Evolutionary conservation across 2,888 invertebrate species (phyloP).

Genomic region (Tricholauxania praeusta): DNA sequence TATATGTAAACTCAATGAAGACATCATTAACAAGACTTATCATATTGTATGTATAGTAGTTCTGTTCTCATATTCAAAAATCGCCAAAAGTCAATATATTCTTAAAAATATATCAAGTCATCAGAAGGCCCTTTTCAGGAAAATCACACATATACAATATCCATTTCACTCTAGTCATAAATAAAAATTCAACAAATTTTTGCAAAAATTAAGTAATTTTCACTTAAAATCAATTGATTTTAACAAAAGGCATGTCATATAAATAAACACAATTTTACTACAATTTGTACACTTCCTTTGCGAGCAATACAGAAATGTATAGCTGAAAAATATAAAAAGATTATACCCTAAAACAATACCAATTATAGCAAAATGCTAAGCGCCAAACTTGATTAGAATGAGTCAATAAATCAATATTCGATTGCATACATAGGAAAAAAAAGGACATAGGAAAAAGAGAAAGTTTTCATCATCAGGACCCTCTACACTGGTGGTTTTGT

Average conservation of each 20-base stretch:
- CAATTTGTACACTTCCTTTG: no score
- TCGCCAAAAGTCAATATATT: no score
- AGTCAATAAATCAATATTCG: conserved; percentile 21
- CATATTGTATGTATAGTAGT: no score
- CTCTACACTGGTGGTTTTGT: conserved; percentile 59
- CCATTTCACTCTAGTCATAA: neutral
- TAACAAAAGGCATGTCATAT: neutral
- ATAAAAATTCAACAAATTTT: neutral
- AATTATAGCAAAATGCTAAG: neutral
- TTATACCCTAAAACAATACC: neutral
- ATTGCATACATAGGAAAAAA: conserved; percentile 23
- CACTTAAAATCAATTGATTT: conserved; percentile 9
- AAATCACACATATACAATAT: no score
- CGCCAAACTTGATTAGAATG: conserved; percentile 17
- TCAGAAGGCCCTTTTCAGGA: no score
- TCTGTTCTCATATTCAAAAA: no score
- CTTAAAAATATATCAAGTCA: no score
- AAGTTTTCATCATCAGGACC: conserved; percentile 18
- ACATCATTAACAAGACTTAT: no score
- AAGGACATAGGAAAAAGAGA: conserved; percentile 29
- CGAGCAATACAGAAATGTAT: no score
- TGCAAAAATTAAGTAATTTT: conserved; percentile 1
- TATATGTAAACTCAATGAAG: no score
- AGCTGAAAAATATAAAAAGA: no score
- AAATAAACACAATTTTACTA: no score